Percentiles rank a stretch among this genome's conserved stretches.
Conservation (phyloP, 2,797 vertebrate genomes). For the Pelobates cultripes region DNA sequence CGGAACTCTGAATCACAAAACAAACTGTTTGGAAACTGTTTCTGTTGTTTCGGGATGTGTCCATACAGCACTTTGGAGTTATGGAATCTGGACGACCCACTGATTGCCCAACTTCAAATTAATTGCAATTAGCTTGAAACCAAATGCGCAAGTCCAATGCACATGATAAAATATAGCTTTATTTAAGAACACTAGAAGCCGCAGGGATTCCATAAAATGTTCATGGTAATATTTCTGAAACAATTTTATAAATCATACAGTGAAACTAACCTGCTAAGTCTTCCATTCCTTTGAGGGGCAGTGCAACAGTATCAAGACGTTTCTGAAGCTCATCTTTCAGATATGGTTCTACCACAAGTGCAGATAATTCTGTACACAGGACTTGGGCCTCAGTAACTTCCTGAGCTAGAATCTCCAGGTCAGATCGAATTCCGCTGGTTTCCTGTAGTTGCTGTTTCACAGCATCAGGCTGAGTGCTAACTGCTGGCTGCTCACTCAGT, state of each 20-base stretch:
- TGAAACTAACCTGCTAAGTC: slow-evolving; percentile 85
- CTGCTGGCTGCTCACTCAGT: slow-evolving; percentile 82
- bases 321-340: slow-evolving; percentile 94
- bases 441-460: slow-evolving; percentile 90
- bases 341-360: slow-evolving; percentile 92
- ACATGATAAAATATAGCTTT: too few species aligned
- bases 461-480: slow-evolving; percentile 90
- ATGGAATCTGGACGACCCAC: too few species aligned
- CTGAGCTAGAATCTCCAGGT: slow-evolving; percentile 82
- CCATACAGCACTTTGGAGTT: too few species aligned
- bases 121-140: too few species aligned
- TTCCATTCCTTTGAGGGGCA: slow-evolving; percentile 89
- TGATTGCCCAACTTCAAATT: too few species aligned
- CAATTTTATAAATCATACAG: background rate
- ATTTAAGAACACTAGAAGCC: too few species aligned
- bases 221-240: background rate
- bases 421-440: slow-evolving; percentile 91
- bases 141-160: too few species aligned
- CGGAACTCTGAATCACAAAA: too few species aligned
- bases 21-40: too few species aligned
- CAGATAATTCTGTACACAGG: slow-evolving; percentile 86
- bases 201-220: too few species aligned
- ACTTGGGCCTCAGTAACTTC: slow-evolving; percentile 83
- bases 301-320: slow-evolving; percentile 85
- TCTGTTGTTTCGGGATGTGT: too few species aligned